Evolutionary conservation across 2,888 invertebrate genomes (phyloP), one percentile per base, ranked within the genome.

Genomic region (Ganaspis brasiliensis): DNA sequence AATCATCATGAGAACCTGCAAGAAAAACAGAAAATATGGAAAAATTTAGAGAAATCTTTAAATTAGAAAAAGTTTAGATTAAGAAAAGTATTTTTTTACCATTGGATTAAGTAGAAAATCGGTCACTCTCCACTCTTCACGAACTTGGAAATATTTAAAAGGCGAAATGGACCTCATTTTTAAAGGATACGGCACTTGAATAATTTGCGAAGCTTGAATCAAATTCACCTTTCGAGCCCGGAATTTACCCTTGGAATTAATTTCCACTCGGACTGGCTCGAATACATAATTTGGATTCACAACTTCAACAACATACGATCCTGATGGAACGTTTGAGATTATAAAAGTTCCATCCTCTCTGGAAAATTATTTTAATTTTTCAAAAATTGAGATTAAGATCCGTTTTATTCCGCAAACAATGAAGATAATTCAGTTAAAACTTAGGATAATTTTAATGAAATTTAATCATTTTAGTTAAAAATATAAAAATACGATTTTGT

Each of bases 31-130:
- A 0, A 35, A n/a, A n/a, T n/a, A n/a, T n/a, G 31, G 2, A 49
- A 37, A 37, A 57, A 72, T 63, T 24, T 59, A n/a, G n/a, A n/a
- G n/a, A 31, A 31, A 31, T 31, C 3, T 31, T 31, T 31, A 31
- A 31, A 31, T 4, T 31, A 31, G 6, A 31, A 31, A 31, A 31
- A 31, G 6, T 4, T 31, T n/a, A n/a, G n/a, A n/a, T n/a, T n/a
- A n/a, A n/a, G n/a, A n/a, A n/a, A n/a, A n/a, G n/a, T n/a, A n/a
- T n/a, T n/a, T n/a, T n/a, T n/a, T 81, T 84, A 90, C 97, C 98
- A 99, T 99, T 1, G 99, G 99, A 91, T 97, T 98, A 91, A 98
- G 97, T 40, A 99, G 92, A 92, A 99, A 97, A 92, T 99, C 99
- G 0, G 98, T 98, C 12, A 99, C 93, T 89, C 98, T 94, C 98